Conservation (phyloP, 2,113 vertebrate genomes). For the Cairina moschata region DNA sequence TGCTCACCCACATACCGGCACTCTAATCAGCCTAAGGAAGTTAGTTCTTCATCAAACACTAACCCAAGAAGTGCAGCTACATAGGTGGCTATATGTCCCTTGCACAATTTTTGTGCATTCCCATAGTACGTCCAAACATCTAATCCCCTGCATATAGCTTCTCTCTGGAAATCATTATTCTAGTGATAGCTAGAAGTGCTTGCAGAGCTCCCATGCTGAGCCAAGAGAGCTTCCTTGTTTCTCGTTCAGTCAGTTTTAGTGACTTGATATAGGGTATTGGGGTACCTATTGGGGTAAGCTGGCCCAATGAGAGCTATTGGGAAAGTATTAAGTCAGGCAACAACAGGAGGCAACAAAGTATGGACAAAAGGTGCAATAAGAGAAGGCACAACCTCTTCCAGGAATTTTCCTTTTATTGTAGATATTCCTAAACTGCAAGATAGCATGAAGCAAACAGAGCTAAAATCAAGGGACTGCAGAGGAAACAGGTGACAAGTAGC, state of each 20-base stretch:
- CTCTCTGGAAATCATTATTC: neutral
- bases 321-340: neutral
- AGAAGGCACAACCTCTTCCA: neutral
- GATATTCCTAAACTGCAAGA: neutral
- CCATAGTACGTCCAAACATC: neutral
- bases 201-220: neutral
- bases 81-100: neutral
- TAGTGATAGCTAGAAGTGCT: neutral
- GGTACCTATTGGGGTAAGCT: neutral
- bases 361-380: neutral
- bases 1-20: neutral
- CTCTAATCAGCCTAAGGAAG: neutral
- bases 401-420: neutral
- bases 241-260: neutral
- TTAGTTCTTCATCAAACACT: neutral
- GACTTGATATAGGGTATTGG: neutral
- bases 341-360: neutral
- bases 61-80: neutral
- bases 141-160: rapidly evolving
- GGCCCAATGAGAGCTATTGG: neutral
- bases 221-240: neutral
- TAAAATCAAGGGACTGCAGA: neutral
- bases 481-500: neutral
- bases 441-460: neutral
- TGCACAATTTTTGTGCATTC: neutral